These are phyloP conservation scores for Patella pellucida DNA, from an alignment of 2,888 invertebrate genomes.

Conservation along the genomic window DNA sequence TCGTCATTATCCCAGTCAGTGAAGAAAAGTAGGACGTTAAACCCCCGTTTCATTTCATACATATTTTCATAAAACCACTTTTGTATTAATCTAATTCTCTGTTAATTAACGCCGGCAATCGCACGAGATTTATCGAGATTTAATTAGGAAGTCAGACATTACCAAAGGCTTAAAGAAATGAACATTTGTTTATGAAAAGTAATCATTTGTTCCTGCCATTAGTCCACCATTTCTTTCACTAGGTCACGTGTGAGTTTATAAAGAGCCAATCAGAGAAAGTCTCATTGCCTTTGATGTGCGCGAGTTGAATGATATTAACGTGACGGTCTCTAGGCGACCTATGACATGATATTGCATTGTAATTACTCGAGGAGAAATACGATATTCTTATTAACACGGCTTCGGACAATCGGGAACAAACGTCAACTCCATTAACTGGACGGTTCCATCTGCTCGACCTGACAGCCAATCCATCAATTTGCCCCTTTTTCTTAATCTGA, in stretches of 20 bases:
- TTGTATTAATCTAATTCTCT: no score
- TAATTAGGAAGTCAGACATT: no score
- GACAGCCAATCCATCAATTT: not conserved
- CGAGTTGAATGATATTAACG: no score
- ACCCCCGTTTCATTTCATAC: no score
- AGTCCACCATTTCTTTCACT: not conserved
- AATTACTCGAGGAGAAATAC: not conserved
- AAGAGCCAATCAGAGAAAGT: not conserved
- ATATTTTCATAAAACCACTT: no score
- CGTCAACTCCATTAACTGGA: constrained; percentile 2
- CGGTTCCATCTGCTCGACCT: not conserved
- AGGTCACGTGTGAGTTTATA: constrained; percentile 5
- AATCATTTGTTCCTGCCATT: not conserved
- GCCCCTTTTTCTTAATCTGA: not conserved
- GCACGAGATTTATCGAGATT: no score
- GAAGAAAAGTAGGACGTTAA: no score
- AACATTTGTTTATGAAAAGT: not conserved
- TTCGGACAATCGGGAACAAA: constrained; percentile 4
- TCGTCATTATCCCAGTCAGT: no score
- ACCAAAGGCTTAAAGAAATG: not conserved
- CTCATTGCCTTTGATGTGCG: no score
- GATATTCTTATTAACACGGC: not conserved
- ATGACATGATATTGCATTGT: constrained; percentile 5
- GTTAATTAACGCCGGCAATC: no score
- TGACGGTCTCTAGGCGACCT: not conserved